A percentile compares a stretch with the other conserved stretches of the same genome.
Conservation (phyloP, 1,140 invertebrate species). For the Drosophila chauvacae region DNA sequence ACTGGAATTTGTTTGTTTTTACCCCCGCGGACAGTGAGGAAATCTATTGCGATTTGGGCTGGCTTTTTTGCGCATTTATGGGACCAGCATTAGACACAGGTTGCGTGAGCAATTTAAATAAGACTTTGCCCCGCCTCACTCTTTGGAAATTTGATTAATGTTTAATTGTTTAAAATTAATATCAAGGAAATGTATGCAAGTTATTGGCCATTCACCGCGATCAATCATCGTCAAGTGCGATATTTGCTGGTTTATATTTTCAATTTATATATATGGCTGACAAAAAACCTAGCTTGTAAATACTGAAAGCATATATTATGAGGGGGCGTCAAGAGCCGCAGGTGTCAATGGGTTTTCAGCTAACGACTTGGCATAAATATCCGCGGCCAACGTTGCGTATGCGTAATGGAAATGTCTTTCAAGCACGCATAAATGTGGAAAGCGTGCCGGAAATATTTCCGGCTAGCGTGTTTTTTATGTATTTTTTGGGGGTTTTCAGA, state of each 20-base stretch:
- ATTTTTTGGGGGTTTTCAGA: neutral
- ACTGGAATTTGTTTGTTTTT: conserved; percentile 40
- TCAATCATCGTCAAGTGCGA: conserved; percentile 28
- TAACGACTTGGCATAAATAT: conserved; percentile 38
- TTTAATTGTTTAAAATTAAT: neutral
- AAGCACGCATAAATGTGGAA: conserved; percentile 22
- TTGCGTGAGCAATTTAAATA: conserved; percentile 40
- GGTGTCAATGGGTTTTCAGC: conserved; percentile 28
- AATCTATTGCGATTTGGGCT: conserved; percentile 26
- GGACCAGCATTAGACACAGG: conserved; percentile 22
- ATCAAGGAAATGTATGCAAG: conserved; percentile 3
- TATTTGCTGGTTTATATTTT: conserved; percentile 5
- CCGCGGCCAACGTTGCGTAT: conserved; percentile 15
- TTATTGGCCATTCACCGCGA: neutral
- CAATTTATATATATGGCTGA: conserved; percentile 7
- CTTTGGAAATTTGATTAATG: conserved; percentile 19
- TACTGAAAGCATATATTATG: conserved; percentile 16
- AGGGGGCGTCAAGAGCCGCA: conserved; percentile 23
- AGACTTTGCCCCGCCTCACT: neutral
- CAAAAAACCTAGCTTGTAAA: conserved; percentile 10
- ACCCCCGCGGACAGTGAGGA: neutral
- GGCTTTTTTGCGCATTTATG: conserved; percentile 28
- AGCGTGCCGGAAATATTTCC: conserved; percentile 4
- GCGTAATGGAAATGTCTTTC: conserved; percentile 15
- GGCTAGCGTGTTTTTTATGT: conserved; percentile 4